phyloP scores from a whole-genome alignment of 2,113 vertebrate species.

The Eleginops maclovinus region DNA sequence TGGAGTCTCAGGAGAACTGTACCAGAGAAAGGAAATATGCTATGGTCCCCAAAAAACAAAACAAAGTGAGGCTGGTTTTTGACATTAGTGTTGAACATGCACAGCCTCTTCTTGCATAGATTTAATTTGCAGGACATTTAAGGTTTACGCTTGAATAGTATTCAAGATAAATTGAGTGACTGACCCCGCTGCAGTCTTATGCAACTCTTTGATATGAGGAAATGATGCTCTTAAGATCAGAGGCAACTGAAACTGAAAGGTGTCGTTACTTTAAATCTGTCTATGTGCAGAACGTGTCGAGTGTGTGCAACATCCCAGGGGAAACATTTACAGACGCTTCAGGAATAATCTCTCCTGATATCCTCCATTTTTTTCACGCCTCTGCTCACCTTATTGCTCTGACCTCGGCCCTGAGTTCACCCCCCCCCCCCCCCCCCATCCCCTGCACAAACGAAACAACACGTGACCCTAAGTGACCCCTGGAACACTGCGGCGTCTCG shows the following conservation, averaged over 20 bases:
- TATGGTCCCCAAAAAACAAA: constrained; percentile 2
- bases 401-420: constrained; percentile 46
- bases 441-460: too few species aligned
- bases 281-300: background rate
- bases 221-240: background rate
- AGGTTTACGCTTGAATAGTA: too few species aligned
- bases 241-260: constrained; percentile 26
- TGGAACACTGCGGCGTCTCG: background rate
- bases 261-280: constrained; percentile 21
- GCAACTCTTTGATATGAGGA: constrained; percentile 33
- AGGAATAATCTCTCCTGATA: background rate
- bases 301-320: too few species aligned
- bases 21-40: background rate
- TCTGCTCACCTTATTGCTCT: constrained; percentile 52
- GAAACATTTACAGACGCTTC: background rate
- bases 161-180: too few species aligned
- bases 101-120: constrained; percentile 72
- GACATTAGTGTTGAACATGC: constrained; percentile 45
- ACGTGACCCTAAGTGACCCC: background rate
- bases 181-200: background rate
- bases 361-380: too few species aligned
- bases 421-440: background rate
- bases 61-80: constrained; percentile 8
- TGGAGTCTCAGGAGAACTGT: constrained; percentile 9
- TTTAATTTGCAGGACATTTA: constrained; percentile 33